These are phyloP conservation scores for Erpetoichthys calabaricus DNA, from an alignment of 2,797 vertebrate genomes.

Conservation along the genomic window DNA sequence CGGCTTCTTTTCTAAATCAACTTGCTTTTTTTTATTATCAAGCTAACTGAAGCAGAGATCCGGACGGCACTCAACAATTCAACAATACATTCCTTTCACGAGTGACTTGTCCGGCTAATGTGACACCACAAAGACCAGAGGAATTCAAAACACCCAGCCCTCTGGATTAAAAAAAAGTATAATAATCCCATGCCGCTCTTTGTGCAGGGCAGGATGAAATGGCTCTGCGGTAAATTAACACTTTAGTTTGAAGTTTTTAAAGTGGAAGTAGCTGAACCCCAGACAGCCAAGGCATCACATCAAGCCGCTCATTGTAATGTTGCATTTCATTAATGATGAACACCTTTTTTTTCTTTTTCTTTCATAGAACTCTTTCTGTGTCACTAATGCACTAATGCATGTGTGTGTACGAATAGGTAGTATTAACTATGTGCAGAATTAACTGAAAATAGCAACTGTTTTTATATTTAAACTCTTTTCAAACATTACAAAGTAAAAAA, in stretches of 20 bases:
- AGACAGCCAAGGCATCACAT: not conserved
- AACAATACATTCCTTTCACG: conserved; percentile 44
- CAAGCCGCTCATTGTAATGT: not conserved
- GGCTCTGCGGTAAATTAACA: conserved; percentile 39
- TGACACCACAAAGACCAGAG: conserved; percentile 37
- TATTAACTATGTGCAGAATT: no score
- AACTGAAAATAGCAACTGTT: no score
- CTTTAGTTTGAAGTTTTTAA: conserved; percentile 39
- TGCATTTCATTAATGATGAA: not conserved
- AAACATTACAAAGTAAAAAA: no score
- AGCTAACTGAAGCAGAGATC: conserved; percentile 37
- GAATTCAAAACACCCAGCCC: conserved; percentile 41
- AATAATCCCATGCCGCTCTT: conserved; percentile 44
- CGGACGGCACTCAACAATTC: conserved; percentile 34
- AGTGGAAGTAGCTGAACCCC: conserved; percentile 23
- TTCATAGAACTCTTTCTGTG: not conserved
- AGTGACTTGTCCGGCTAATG: conserved; percentile 39
- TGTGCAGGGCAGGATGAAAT: conserved; percentile 39
- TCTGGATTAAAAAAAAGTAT: conserved; percentile 40
- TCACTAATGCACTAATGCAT: not conserved
- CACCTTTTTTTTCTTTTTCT: not conserved
- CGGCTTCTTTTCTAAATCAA: conserved; percentile 45
- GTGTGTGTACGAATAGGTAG: no score
- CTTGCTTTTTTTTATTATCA: conserved; percentile 44
- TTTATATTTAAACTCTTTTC: no score